A percentile compares a stretch with the other conserved stretches of the same genome.
Conservation (phyloP, 2,113 vertebrate genomes). For the Ageneiosus marmoratus region DNA sequence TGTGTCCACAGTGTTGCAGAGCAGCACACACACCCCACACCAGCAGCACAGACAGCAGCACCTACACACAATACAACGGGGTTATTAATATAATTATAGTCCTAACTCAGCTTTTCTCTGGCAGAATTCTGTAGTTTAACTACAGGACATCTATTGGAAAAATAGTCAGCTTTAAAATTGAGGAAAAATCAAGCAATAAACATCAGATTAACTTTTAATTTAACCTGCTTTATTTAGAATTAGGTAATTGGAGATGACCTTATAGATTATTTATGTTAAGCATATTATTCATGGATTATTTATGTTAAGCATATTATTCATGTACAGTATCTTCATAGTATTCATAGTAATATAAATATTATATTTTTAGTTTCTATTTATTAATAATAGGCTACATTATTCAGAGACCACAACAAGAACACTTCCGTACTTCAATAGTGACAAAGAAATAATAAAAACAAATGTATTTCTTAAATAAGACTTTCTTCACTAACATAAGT, state of each 20-base stretch:
- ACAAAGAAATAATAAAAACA: background rate
- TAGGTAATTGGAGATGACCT: background rate
- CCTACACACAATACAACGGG: slow-evolving; percentile 59
- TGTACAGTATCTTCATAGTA: background rate
- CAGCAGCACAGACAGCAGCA: slow-evolving; percentile 72
- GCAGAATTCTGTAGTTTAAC: background rate
- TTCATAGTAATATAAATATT: background rate
- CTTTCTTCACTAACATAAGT: background rate
- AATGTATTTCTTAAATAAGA: background rate
- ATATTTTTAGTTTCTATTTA: background rate
- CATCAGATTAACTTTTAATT: background rate
- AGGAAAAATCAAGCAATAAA: background rate
- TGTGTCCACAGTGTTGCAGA: slow-evolving; percentile 55
- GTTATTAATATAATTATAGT: background rate
- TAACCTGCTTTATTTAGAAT: background rate
- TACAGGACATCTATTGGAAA: background rate
- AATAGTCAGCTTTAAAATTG: background rate
- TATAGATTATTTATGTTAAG: background rate
- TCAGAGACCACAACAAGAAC: background rate
- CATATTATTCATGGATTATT: background rate
- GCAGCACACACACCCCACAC: slow-evolving; percentile 71
- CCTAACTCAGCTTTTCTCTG: too few relatives aligned
- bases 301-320: background rate
- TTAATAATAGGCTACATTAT: background rate
- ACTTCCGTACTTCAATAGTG: background rate